Evolutionary conservation across 2,797 vertebrate genomes (phyloP).

Genomic region (Sebastes wilsoni): DNA sequence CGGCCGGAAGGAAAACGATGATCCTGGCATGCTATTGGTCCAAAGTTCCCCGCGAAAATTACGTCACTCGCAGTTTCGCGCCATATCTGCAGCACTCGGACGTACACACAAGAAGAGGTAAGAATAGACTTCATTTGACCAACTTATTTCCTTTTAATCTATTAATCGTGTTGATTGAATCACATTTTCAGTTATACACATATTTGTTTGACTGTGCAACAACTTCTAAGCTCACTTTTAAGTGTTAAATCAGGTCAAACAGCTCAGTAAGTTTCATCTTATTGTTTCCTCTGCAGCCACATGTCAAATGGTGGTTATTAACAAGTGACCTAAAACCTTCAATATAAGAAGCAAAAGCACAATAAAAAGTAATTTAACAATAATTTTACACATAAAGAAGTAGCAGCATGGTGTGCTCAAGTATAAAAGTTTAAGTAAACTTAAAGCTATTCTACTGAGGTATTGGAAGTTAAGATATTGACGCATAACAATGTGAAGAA

Average conservation of each 20-base stretch:
- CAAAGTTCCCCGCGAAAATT: slow-evolving; percentile 85
- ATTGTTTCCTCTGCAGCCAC: slow-evolving; percentile 67
- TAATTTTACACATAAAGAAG: background rate
- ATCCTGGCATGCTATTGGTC: slow-evolving; percentile 71
- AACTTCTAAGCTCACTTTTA: rapidly evolving
- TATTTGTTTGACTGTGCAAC: no score
- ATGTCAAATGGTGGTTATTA: slow-evolving; percentile 54
- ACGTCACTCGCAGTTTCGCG: slow-evolving; percentile 81
- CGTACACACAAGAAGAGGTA: slow-evolving; percentile 58
- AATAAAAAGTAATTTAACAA: background rate
- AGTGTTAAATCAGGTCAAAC: background rate
- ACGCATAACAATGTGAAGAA: background rate
- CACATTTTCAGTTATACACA: rapidly evolving
- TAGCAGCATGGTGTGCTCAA: background rate
- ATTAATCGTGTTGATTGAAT: rapidly evolving
- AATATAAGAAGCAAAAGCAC: no score
- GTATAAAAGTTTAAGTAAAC: background rate
- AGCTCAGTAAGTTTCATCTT: background rate
- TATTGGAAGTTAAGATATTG: background rate
- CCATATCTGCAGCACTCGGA: slow-evolving; percentile 60
- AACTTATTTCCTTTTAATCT: rapidly evolving
- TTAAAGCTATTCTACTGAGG: background rate
- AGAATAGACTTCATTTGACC: rapidly evolving
- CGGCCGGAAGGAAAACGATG: background rate
- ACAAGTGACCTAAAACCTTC: background rate